Percentiles rank a stretch among this genome's conserved stretches.
phyloP scores from a whole-genome alignment of 1,140 invertebrate species.

The Drosophila kepulauana region DNA sequence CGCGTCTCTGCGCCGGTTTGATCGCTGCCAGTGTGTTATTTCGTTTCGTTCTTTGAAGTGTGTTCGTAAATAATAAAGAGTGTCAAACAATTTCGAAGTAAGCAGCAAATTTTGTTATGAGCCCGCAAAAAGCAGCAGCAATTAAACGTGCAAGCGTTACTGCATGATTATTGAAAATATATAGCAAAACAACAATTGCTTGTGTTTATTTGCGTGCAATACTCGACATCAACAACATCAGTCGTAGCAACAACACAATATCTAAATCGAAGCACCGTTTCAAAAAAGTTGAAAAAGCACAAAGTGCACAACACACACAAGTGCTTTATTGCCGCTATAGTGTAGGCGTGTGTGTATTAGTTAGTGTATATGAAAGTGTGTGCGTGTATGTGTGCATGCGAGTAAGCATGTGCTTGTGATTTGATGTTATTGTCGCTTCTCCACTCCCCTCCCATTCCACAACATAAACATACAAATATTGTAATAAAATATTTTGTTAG shows the following conservation, averaged over 20 bases:
- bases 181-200: slow-evolving; percentile 27
- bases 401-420: slow-evolving; percentile 59
- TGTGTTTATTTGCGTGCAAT: slow-evolving; percentile 35
- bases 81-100: slow-evolving; percentile 37
- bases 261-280: slow-evolving; percentile 36
- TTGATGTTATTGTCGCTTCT: slow-evolving; percentile 66
- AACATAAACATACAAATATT: slow-evolving; percentile 42
- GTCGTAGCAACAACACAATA: slow-evolving; percentile 9
- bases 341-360: slow-evolving; percentile 27
- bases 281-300: slow-evolving; percentile 39
- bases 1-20: slow-evolving; percentile 35
- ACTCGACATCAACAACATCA: slow-evolving; percentile 33
- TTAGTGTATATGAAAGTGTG: slow-evolving; percentile 12
- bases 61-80: slow-evolving; percentile 50
- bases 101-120: slow-evolving; percentile 20
- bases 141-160: slow-evolving; percentile 16
- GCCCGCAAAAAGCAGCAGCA: slow-evolving; percentile 17
- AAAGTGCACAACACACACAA: slow-evolving; percentile 35
- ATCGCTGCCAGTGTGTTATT: slow-evolving; percentile 36
- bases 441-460: slow-evolving; percentile 37
- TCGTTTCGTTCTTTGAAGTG: slow-evolving; percentile 45
- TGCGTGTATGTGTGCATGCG: slow-evolving; percentile 41
- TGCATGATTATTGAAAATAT: slow-evolving; percentile 24
- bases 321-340: slow-evolving; percentile 36
- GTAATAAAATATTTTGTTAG: slow-evolving; percentile 28